These are phyloP conservation scores for Calliphora vomitoria DNA, from an alignment of 2,888 invertebrate species.

Conservation along the genomic window DNA sequence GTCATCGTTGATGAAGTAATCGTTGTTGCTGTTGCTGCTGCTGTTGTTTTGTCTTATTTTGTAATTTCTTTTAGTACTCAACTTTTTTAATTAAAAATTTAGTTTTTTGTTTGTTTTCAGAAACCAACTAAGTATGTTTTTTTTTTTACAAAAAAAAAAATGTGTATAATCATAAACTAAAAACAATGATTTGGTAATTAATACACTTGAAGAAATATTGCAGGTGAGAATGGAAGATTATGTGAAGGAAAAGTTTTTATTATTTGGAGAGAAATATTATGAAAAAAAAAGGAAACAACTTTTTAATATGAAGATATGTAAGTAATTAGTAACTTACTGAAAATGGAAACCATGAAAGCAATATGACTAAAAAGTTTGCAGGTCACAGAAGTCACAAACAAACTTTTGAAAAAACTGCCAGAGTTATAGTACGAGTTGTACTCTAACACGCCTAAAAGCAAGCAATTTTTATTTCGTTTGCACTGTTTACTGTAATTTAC, in stretches of 20 bases:
- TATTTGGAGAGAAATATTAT: neutral
- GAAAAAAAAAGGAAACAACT: neutral
- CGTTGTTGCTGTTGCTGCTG: neutral
- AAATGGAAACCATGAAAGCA: too few relatives aligned
- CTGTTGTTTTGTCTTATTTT: constrained; percentile 25
- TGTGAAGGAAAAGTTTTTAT: neutral
- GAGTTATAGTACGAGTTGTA: too few relatives aligned
- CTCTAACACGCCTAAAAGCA: too few relatives aligned
- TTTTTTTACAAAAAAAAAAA: neutral
- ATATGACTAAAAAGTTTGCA: too few relatives aligned
- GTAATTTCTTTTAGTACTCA: constrained; percentile 40
- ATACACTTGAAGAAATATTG: constrained; percentile 36
- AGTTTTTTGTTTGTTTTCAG: neutral
- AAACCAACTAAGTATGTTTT: neutral
- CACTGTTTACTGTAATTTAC: too few relatives aligned
- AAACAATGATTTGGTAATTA: constrained; percentile 50
- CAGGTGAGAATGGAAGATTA: neutral
- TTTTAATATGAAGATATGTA: neutral
- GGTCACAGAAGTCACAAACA: too few relatives aligned
- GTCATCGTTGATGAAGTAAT: constrained; percentile 9
- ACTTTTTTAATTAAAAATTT: constrained; percentile 62
- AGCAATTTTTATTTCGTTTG: too few relatives aligned
- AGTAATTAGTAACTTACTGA: too few relatives aligned
- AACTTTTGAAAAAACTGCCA: too few relatives aligned
- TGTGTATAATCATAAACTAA: constrained; percentile 20